Evolutionary conservation across 2,113 vertebrate genomes (phyloP).

Genomic region (Pituophis catenifer): DNA sequence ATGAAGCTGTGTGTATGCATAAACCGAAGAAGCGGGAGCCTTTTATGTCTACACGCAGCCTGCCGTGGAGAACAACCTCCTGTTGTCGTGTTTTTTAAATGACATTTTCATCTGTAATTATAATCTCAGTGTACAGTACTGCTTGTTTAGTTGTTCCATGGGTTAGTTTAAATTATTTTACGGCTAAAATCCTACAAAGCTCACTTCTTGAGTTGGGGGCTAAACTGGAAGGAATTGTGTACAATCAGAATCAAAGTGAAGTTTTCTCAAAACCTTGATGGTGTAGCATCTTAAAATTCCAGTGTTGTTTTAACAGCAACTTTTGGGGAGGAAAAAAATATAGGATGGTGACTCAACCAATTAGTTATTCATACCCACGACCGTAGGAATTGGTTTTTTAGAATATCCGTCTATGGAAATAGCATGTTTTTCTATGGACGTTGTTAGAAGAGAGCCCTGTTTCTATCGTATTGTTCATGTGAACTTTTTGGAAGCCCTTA

Average conservation of each 20-base stretch:
- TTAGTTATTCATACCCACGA: conserved; percentile 5
- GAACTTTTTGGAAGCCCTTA: not conserved
- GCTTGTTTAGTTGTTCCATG: conserved; percentile 60
- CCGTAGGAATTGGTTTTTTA: conserved; percentile 50
- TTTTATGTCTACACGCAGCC: conserved; percentile 33
- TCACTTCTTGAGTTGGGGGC: not conserved
- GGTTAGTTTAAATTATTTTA: conserved; percentile 63
- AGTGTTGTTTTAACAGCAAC: conserved; percentile 57
- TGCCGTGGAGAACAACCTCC: conserved; percentile 56
- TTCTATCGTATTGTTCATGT: not conserved
- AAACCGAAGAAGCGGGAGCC: conserved; percentile 45
- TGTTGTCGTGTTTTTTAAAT: conserved; percentile 51
- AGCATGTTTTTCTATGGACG: not conserved
- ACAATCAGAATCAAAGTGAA: conserved; percentile 37
- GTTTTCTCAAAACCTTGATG: conserved; percentile 72
- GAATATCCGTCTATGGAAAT: conserved; percentile 32
- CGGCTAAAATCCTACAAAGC: not conserved
- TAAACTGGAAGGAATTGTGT: conserved; percentile 65
- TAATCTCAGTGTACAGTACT: conserved; percentile 55
- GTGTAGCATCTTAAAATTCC: conserved; percentile 67
- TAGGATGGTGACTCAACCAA: not conserved
- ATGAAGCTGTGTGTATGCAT: conserved; percentile 37
- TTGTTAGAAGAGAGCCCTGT: not conserved
- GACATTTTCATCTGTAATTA: conserved; percentile 54
- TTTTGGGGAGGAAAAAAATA: conserved; percentile 42